Conservation (phyloP, 30 jellyfish, hydroid and myxozoan species). For the Sanderia malayensis region DNA sequence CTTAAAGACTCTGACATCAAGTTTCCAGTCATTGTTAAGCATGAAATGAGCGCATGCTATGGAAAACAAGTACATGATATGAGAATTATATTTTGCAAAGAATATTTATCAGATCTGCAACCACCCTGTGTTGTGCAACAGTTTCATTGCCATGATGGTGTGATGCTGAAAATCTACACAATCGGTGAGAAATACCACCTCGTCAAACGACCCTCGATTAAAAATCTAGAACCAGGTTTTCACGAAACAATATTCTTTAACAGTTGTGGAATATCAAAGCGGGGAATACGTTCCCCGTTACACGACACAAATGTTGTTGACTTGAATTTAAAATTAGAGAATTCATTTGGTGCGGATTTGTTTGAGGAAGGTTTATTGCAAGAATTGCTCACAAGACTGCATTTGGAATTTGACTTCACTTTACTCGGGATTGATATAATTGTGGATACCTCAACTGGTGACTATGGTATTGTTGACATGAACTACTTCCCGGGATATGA, state of each 20-base stretch:
- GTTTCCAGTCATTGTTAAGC: slow-evolving; percentile 76
- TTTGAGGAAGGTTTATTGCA: slow-evolving; percentile 69
- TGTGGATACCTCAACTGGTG: slow-evolving; percentile 62
- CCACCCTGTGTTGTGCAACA: slow-evolving; percentile 91
- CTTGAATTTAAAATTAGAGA: slow-evolving; percentile 28
- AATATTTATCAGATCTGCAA: slow-evolving; percentile 36
- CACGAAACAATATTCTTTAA: slow-evolving; percentile 53
- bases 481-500: slow-evolving; percentile 95
- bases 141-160: slow-evolving; percentile 84
- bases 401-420: slow-evolving; percentile 24
- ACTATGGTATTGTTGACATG: slow-evolving; percentile 85
- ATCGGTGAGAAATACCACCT: slow-evolving; percentile 64
- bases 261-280: slow-evolving; percentile 76
- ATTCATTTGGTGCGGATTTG: too few relatives aligned
- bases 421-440: slow-evolving; percentile 87
- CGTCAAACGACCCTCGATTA: slow-evolving; percentile 93
- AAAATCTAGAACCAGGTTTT: slow-evolving; percentile 60
- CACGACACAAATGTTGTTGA: slow-evolving; percentile 34
- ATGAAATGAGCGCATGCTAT: slow-evolving; percentile 70
- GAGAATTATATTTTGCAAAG: slow-evolving; percentile 74
- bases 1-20: slow-evolving; percentile 10
- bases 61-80: slow-evolving; percentile 89
- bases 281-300: slow-evolving; percentile 37
- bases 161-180: slow-evolving; percentile 71
- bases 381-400: slow-evolving; percentile 58